phyloP scores from a whole-genome alignment of 2,797 vertebrate genomes.

The Carapus acus region DNA sequence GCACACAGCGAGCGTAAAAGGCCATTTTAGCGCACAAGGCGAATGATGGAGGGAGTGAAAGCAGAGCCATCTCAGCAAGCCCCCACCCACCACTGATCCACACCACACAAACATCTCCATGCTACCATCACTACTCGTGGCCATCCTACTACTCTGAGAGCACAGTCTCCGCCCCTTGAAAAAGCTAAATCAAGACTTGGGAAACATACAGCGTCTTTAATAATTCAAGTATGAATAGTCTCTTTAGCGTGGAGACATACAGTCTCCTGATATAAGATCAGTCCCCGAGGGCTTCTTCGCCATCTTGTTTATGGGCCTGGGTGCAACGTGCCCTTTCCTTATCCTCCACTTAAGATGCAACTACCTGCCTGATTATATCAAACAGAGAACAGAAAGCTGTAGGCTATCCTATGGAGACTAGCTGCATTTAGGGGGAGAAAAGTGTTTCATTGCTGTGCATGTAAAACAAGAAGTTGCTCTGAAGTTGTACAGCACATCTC shows the following conservation, averaged over 20 bases:
- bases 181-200: slow-evolving; percentile 76
- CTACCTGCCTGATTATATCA: slow-evolving; percentile 57
- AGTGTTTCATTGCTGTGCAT: slow-evolving; percentile 34
- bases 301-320: slow-evolving; percentile 28
- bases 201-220: slow-evolving; percentile 77
- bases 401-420: too few relatives aligned
- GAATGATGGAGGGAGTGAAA: slow-evolving; percentile 46
- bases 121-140: slow-evolving; percentile 32
- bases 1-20: slow-evolving; percentile 76
- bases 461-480: slow-evolving; percentile 19
- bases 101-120: slow-evolving; percentile 12
- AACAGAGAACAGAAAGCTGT: slow-evolving; percentile 18
- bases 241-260: slow-evolving; percentile 74
- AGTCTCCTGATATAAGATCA: slow-evolving; percentile 76
- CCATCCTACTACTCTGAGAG: slow-evolving; percentile 37
- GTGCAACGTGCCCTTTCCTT: slow-evolving; percentile 42
- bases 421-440: background rate
- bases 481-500: slow-evolving; percentile 45
- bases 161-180: slow-evolving; percentile 53
- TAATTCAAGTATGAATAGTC: slow-evolving; percentile 77
- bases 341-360: slow-evolving; percentile 58
- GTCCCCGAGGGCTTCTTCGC: slow-evolving; percentile 58
- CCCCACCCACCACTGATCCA: slow-evolving; percentile 13
- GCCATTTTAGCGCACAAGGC: slow-evolving; percentile 68
- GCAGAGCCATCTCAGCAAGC: slow-evolving; percentile 61